Conservation (phyloP, 2,888 invertebrate species). For the Ophion slaviceki region DNA sequence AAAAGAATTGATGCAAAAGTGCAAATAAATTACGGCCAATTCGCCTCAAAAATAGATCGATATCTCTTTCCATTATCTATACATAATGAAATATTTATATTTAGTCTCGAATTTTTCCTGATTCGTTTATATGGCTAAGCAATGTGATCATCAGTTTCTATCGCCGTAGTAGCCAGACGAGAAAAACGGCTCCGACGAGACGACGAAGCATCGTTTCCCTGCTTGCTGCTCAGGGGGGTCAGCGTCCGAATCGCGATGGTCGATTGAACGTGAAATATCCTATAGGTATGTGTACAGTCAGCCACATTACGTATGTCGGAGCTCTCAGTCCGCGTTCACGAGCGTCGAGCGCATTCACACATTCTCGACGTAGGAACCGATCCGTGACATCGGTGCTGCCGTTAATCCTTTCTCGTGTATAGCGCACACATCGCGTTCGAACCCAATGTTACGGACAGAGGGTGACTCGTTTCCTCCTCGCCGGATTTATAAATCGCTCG, state of each 20-base stretch:
- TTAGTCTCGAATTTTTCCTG: too few species aligned
- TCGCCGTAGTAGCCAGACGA: neutral
- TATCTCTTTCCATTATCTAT: too few species aligned
- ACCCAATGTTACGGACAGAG: conserved; percentile 15
- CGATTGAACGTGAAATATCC: conserved; percentile 7
- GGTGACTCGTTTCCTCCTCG: conserved; percentile 26
- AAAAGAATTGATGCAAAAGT: too few species aligned
- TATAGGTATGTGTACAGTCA: conserved; percentile 42
- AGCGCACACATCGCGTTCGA: conserved; percentile 27
- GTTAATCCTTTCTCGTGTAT: conserved; percentile 67
- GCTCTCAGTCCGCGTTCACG: conserved; percentile 57
- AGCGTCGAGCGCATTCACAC: conserved; percentile 37
- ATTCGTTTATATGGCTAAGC: too few species aligned
- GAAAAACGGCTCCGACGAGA: neutral
- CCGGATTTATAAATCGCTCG: conserved; percentile 28
- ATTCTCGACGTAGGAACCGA: conserved; percentile 65
- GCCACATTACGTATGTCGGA: conserved; percentile 54
- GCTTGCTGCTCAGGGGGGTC: neutral
- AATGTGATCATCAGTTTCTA: neutral
- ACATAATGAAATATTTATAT: too few species aligned
- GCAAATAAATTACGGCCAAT: too few species aligned
- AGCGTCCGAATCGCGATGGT: neutral
- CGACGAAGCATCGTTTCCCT: neutral
- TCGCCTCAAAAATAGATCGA: too few species aligned
- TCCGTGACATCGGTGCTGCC: conserved; percentile 68